A percentile compares a stretch with the other conserved stretches of the same genome.
These are phyloP conservation scores for Philereme transversata DNA, from an alignment of 2,888 invertebrate species.

Conservation along the genomic window DNA sequence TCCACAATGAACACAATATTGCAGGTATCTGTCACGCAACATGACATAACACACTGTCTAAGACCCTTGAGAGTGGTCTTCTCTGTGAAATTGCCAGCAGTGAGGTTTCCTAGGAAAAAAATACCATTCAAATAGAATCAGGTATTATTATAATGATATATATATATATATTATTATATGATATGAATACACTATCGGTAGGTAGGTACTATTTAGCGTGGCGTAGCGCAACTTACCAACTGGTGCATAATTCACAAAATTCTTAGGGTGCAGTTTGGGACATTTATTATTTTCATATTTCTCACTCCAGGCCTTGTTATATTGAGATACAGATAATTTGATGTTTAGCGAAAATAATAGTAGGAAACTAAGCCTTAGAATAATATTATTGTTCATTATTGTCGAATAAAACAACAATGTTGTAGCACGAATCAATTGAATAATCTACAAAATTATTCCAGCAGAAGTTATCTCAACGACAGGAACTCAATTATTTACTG, in stretches of 20 bases:
- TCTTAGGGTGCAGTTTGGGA: conserved; percentile 80
- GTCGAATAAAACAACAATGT: conserved; percentile 13
- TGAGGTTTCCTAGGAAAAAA: conserved; percentile 69
- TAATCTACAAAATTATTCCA: conserved; percentile 18
- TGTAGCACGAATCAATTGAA: conserved; percentile 6
- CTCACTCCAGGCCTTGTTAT: conserved; percentile 75
- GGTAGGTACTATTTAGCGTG: not conserved
- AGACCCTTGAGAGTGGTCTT: conserved; percentile 79
- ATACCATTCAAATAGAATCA: too few species aligned
- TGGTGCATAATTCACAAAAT: conserved; percentile 83
- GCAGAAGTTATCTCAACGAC: conserved; percentile 13
- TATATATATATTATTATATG: too few species aligned
- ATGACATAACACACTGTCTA: conserved; percentile 86
- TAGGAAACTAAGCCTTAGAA: conserved; percentile 47
- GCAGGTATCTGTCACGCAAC: conserved; percentile 87
- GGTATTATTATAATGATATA: too few species aligned
- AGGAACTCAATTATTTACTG: conserved; percentile 27
- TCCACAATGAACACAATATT: conserved; percentile 92
- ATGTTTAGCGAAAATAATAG: conserved; percentile 56
- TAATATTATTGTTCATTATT: conserved; percentile 45
- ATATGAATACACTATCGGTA: too few species aligned
- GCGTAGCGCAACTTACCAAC: conserved; percentile 68
- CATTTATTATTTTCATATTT: conserved; percentile 80
- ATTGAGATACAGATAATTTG: conserved; percentile 61
- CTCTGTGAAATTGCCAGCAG: conserved; percentile 85